phyloP scores from a whole-genome alignment of 2,113 vertebrate genomes.

The Ceuthmochares aereus region DNA sequence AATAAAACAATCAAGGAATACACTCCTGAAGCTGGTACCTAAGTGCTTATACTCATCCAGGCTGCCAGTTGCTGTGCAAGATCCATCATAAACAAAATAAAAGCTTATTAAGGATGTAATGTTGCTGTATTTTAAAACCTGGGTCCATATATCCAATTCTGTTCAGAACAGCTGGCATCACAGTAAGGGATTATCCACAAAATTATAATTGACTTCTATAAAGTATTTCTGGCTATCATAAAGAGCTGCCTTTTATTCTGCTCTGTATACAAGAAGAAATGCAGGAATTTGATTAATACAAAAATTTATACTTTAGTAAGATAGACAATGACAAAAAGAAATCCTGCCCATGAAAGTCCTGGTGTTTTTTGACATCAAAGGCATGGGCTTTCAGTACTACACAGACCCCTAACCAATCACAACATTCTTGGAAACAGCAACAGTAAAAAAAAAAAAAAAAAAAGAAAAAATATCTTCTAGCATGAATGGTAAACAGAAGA shows the following conservation, averaged over 20 bases:
- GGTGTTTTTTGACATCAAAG: background rate
- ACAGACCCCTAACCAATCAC: background rate
- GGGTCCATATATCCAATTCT: background rate
- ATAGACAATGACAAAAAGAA: background rate
- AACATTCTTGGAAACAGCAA: background rate
- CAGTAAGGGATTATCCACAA: background rate
- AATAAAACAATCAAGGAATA: background rate
- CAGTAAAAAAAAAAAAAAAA: background rate
- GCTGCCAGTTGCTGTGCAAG: background rate
- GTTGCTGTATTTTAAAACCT: background rate
- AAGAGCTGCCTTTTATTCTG: background rate
- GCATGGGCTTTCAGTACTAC: background rate
- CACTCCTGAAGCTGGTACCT: background rate
- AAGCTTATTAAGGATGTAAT: background rate
- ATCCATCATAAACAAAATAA: background rate
- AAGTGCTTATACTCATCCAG: background rate
- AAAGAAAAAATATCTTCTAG: too few species aligned
- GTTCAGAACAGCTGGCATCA: background rate
- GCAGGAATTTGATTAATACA: background rate
- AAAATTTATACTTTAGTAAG: background rate
- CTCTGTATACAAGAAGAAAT: background rate
- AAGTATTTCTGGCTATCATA: background rate
- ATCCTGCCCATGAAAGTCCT: background rate
- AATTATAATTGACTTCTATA: slow-evolving; percentile 7
- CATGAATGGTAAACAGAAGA: background rate